Percentiles rank a stretch among this genome's conserved stretches.
phyloP scores from a whole-genome alignment of 2,113 vertebrate genomes.

The Phasianus colchicus region DNA sequence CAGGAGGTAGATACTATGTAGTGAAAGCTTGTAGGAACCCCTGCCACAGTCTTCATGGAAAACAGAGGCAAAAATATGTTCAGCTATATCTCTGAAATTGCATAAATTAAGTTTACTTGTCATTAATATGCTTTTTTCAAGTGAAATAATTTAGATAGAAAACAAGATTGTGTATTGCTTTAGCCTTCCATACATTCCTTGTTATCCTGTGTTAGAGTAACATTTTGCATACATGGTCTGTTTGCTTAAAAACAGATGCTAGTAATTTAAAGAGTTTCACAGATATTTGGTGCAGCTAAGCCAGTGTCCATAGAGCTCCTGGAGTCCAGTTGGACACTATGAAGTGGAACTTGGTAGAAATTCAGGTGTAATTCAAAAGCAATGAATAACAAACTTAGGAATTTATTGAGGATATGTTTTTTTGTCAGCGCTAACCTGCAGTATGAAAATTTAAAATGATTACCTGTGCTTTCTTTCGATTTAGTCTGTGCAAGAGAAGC shows the following conservation, averaged over 20 bases:
- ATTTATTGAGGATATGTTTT: not conserved
- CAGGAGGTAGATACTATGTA: not conserved
- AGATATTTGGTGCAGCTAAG: not conserved
- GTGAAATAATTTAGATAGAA: not conserved
- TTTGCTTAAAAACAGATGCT: not conserved
- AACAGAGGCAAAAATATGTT: not conserved
- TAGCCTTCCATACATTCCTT: not conserved
- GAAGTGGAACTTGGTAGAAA: not conserved
- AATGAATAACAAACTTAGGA: not conserved
- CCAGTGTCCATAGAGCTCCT: not conserved
- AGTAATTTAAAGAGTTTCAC: not conserved
- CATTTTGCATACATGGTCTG: not conserved
- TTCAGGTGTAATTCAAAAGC: not conserved
- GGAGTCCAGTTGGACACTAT: not conserved
- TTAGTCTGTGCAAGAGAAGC: conserved; percentile 83
- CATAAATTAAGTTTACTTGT: not conserved
- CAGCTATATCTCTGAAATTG: not conserved
- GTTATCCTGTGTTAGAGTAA: not conserved
- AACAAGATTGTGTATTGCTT: not conserved
- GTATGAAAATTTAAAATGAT: not conserved
- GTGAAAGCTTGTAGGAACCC: not conserved
- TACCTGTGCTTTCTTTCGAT: conserved; percentile 21
- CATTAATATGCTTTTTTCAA: not conserved
- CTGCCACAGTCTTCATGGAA: not conserved
- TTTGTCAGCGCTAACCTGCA: not conserved